phyloP scores from a whole-genome alignment of 1,140 invertebrate species.

The Eciton burchellii region DNA sequence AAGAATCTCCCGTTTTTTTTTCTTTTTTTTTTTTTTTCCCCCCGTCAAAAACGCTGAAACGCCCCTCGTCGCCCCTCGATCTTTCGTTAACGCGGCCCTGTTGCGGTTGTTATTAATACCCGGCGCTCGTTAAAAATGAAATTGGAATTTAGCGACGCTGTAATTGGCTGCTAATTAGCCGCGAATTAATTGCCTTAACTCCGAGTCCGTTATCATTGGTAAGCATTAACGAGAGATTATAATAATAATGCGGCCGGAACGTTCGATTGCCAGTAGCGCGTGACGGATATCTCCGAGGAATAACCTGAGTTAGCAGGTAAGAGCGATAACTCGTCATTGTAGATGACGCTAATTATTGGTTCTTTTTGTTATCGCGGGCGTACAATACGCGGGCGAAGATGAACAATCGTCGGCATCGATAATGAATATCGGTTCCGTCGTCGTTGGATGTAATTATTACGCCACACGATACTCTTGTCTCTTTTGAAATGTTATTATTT shows the following conservation, averaged over 20 bases:
- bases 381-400: background rate
- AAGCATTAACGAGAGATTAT: background rate
- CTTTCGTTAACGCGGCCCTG: background rate
- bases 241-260: background rate
- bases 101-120: background rate
- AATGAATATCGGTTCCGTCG: constrained; percentile 25
- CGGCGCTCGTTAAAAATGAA: background rate
- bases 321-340: background rate
- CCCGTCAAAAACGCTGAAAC: no score
- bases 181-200: background rate
- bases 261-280: background rate
- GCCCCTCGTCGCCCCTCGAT: no score
- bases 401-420: constrained; percentile 22
- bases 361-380: background rate
- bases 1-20: background rate
- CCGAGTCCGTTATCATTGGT: background rate
- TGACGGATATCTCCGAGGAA: background rate
- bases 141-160: background rate
- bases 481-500: constrained; percentile 51
- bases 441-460: constrained; percentile 44
- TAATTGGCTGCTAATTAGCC: background rate
- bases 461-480: constrained; percentile 27
- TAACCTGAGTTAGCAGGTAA: background rate
- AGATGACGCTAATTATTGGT: background rate
- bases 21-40: no score